Conservation (phyloP, 2,888 invertebrate species). For the Iphiclides podalirius region DNA sequence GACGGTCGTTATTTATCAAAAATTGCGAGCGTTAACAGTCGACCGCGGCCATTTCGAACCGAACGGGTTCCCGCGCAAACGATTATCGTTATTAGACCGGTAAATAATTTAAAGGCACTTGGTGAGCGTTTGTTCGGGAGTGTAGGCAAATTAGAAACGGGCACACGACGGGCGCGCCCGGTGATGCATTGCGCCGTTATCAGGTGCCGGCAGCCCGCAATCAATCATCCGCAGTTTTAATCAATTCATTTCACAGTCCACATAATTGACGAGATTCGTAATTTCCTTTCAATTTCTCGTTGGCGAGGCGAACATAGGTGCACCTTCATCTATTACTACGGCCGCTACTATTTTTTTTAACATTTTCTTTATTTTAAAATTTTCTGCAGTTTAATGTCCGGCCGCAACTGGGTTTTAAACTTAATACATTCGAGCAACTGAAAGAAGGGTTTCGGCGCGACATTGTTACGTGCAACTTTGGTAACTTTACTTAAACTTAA, state of each 20-base stretch:
- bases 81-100: conserved; percentile 23
- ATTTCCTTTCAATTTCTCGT: conserved; percentile 23
- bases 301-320: conserved; percentile 2
- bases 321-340: conserved; percentile 8
- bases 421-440: too few relatives aligned
- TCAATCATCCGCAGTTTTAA: conserved; percentile 68
- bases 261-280: conserved; percentile 44
- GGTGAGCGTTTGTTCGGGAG: conserved; percentile 17
- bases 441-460: too few relatives aligned
- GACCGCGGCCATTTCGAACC: background rate
- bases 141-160: conserved; percentile 17
- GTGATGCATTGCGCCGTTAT: conserved; percentile 41
- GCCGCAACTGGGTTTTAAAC: too few relatives aligned
- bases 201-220: conserved; percentile 53
- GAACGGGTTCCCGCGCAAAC: conserved; percentile 1
- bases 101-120: conserved; percentile 9
- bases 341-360: background rate
- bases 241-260: conserved; percentile 60
- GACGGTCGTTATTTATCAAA: background rate
- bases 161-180: conserved; percentile 18
- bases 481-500: too few relatives aligned
- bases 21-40: background rate
- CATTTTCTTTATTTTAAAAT: background rate
- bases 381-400: too few relatives aligned
- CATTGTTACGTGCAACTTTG: too few relatives aligned